Conservation (phyloP, 2,113 vertebrate species). For the Myocastor coypus region DNA sequence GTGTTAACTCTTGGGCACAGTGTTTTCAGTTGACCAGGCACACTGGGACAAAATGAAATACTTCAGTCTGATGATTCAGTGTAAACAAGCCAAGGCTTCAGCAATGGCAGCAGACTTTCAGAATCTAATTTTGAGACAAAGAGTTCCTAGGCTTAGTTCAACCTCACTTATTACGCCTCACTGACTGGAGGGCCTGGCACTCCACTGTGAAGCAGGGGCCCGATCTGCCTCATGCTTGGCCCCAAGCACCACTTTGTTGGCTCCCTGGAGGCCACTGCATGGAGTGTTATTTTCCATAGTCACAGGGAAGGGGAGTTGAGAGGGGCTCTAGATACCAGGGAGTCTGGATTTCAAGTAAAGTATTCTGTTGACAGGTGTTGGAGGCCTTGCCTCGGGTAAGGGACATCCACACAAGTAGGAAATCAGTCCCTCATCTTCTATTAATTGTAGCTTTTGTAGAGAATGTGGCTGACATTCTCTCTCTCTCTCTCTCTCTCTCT, state of each 20-base stretch:
- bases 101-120: constrained; percentile 27
- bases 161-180: not conserved
- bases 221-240: not conserved
- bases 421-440: not conserved
- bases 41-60: constrained; percentile 55
- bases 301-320: not conserved
- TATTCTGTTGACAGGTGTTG: not conserved
- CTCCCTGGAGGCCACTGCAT: not conserved
- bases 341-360: not conserved
- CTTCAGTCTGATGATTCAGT: constrained; percentile 63
- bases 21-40: constrained; percentile 66
- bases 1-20: constrained; percentile 16
- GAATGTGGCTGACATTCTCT: not conserved
- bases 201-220: not conserved
- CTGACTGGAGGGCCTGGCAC: not conserved
- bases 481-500: not conserved
- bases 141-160: constrained; percentile 13
- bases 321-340: not conserved
- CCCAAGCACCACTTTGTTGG: not conserved
- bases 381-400: not conserved
- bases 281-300: not conserved
- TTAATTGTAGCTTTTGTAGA: not conserved
- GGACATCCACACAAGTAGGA: not conserved
- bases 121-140: constrained; percentile 64
- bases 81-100: constrained; percentile 30